These are phyloP conservation scores for Andrena camellia DNA, from an alignment of 2,888 invertebrate species.

Conservation along the genomic window DNA sequence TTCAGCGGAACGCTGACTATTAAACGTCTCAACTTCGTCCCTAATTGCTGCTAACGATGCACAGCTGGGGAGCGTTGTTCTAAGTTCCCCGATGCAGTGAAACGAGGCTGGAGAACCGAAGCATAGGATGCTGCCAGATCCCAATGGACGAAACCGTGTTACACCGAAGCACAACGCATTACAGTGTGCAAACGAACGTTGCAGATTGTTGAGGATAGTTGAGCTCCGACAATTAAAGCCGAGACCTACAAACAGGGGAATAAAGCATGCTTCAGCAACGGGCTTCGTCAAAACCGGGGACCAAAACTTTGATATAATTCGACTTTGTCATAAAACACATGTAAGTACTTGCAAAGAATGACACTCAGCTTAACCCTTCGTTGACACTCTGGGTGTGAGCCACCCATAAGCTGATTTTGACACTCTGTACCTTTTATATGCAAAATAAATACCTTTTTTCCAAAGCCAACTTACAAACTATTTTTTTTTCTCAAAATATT, in stretches of 20 bases:
- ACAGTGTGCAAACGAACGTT: constrained; percentile 46
- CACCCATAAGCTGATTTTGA: too few species aligned
- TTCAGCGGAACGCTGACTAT: constrained; percentile 17
- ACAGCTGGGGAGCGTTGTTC: constrained; percentile 41
- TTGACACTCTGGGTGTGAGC: too few species aligned
- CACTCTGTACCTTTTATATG: too few species aligned
- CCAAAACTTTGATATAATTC: neutral
- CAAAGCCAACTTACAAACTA: too few species aligned
- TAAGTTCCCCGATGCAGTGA: constrained; percentile 46
- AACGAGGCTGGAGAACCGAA: constrained; percentile 39
- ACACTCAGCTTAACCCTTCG: too few species aligned
- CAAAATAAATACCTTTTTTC: too few species aligned
- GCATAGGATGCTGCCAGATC: constrained; percentile 37
- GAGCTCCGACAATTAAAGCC: constrained; percentile 39
- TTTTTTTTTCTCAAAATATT: too few species aligned
- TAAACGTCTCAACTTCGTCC: constrained; percentile 15
- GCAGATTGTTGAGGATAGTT: constrained; percentile 34
- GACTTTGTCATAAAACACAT: neutral
- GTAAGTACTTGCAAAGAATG: too few species aligned
- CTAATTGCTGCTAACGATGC: constrained; percentile 49
- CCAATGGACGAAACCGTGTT: constrained; percentile 47
- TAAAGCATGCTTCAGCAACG: constrained; percentile 14
- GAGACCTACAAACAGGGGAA: constrained; percentile 29
- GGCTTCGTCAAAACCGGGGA: constrained; percentile 17
- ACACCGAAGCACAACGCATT: constrained; percentile 36